Evolutionary conservation across 2,797 vertebrate species (phyloP), one percentile per base, ranked within the genome.

Genomic region (Hoplostethus atlanticus): DNA sequence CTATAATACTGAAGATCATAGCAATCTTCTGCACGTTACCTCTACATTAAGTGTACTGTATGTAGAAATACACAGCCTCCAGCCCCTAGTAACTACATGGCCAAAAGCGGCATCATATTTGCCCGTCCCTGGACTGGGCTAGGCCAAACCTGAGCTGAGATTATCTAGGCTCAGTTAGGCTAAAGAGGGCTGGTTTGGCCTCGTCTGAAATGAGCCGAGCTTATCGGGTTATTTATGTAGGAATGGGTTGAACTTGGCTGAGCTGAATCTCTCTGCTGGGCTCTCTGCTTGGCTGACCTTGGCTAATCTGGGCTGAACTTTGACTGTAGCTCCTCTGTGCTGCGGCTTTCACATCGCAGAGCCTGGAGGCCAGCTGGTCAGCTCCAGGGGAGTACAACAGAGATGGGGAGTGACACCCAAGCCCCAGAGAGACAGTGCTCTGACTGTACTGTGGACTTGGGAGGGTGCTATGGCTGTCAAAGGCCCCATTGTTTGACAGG

Each of bases 401-500:
- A 90, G 90, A 91, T 86, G 87, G 80, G 81, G 88, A 91, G 87
- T 89, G 91, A 92, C 92, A 93, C 91, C 90, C 84, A 88, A 85
- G 84, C 91, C 91, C 91, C 67, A 66, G 84, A 92, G 91, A 93
- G 88, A 94, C 93, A 94, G 91, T 90, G 85, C 84, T 84, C 88
- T 69, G 87, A 90, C 91, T 94, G 92, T 94, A 91, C 84, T 84
- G 78, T 50, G 80, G 67, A 84, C 80, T 17, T 42, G 57, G 80
- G 81, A 71, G 87, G 86, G 84, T 46, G 82, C 36, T 60, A 76
- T 3, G 75, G 67, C 82, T 85, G 89, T 94, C 90, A 93, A 94
- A 94, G 93, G 79, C 83, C 79, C 88, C 89, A 93, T 93, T 95
- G 92, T 94, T 79, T 92, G 82, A 80, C 85, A 76, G 80, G 79